These are phyloP conservation scores for Pogona vitticeps DNA, from an alignment of 2,113 vertebrate species.

Conservation along the genomic window DNA sequence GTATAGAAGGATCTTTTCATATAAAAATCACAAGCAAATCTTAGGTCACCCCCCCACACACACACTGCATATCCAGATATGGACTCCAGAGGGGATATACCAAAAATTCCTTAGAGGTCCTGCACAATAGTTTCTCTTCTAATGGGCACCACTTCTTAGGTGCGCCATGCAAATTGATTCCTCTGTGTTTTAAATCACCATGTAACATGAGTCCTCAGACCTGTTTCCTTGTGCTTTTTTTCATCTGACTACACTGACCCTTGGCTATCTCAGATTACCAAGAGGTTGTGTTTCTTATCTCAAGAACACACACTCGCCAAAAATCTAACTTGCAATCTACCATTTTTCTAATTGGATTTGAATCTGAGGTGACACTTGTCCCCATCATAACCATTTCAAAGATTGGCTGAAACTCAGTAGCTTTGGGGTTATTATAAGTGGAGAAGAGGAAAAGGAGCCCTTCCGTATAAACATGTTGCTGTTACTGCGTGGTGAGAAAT, in stretches of 20 bases:
- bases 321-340: neutral
- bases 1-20: neutral
- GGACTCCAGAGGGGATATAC: neutral
- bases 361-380: no score
- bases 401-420: neutral
- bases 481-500: conserved; percentile 31
- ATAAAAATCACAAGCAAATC: neutral
- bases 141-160: no score
- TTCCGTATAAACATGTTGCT: neutral
- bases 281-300: neutral
- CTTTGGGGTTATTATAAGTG: conserved; percentile 16
- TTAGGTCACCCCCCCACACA: neutral
- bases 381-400: neutral
- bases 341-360: neutral
- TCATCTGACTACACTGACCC: neutral
- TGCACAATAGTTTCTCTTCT: no score
- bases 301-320: neutral
- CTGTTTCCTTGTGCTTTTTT: neutral
- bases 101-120: no score
- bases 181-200: no score
- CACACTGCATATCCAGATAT: neutral
- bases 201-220: neutral
- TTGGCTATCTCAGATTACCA: neutral
- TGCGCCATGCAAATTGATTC: no score
- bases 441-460: neutral